Evolutionary conservation across 2,797 vertebrate genomes (phyloP).

Genomic region (Lacerta viridis): DNA sequence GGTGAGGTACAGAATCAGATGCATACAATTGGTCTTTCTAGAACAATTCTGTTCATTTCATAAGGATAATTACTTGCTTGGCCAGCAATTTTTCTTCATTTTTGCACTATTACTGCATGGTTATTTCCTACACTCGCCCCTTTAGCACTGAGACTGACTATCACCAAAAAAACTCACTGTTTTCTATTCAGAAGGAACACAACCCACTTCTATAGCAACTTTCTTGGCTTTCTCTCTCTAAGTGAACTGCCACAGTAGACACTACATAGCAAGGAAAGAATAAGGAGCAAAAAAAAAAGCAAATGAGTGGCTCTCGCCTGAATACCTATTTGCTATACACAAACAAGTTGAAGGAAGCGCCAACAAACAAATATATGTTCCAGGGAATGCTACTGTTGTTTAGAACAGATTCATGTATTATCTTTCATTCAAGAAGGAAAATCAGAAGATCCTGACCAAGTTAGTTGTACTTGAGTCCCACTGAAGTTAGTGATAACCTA

Average conservation of each 20-base stretch:
- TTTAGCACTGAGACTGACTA: no score
- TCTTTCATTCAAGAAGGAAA: not conserved
- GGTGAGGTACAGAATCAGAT: not conserved
- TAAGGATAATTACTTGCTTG: not conserved
- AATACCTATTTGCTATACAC: not conserved
- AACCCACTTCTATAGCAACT: no score
- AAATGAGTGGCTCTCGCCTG: not conserved
- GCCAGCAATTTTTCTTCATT: no score
- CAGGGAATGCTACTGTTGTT: not conserved
- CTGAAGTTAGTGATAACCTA: no score
- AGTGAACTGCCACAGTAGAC: not conserved
- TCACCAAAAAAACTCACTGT: not conserved
- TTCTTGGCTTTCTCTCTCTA: no score
- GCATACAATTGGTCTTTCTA: not conserved
- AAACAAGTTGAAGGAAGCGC: not conserved
- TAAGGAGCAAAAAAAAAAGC: not conserved
- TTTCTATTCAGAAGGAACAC: not conserved
- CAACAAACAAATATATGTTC: not conserved
- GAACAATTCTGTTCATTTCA: slow-evolving; percentile 4
- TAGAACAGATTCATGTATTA: not conserved
- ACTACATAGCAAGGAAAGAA: not conserved
- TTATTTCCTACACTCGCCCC: not conserved
- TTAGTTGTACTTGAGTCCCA: no score
- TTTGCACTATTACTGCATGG: not conserved
- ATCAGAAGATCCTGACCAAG: not conserved